Percentiles rank a stretch among this genome's conserved stretches.
phyloP scores from a whole-genome alignment of 2,888 invertebrate species.

The Drosophila recens region DNA sequence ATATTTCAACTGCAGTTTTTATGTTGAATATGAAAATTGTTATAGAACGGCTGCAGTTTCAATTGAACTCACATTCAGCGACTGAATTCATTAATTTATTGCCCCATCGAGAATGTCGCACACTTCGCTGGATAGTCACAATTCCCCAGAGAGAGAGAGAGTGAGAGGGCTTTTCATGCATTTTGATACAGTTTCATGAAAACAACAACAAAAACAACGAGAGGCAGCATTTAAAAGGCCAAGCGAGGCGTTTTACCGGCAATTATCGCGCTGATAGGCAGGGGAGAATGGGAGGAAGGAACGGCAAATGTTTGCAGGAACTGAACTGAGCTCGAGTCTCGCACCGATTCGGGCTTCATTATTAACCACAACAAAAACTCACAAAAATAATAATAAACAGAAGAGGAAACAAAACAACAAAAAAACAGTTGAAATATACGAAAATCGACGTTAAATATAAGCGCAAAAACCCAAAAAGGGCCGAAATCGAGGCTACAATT shows the following conservation, averaged over 20 bases:
- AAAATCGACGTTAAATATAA: slow-evolving; percentile 46
- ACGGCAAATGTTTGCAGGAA: slow-evolving; percentile 19
- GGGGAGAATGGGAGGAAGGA: slow-evolving; percentile 1
- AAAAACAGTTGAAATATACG: slow-evolving; percentile 19
- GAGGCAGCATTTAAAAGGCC: slow-evolving; percentile 75
- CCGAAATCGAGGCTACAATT: slow-evolving; percentile 33
- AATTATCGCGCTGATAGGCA: slow-evolving; percentile 74
- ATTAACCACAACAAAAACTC: slow-evolving; percentile 64
- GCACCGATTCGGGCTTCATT: slow-evolving; percentile 67
- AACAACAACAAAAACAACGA: slow-evolving; percentile 44
- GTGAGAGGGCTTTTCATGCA: slow-evolving; percentile 5
- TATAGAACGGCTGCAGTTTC: background rate
- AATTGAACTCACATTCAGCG: background rate
- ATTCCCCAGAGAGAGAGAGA: slow-evolving; percentile 18
- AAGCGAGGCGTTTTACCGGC: slow-evolving; percentile 82
- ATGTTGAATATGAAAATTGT: background rate
- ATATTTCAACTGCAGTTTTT: background rate
- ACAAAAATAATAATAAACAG: slow-evolving; percentile 22
- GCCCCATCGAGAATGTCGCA: slow-evolving; percentile 1
- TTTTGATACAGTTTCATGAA: slow-evolving; percentile 55
- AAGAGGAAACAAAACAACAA: slow-evolving; percentile 27
- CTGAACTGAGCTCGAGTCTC: slow-evolving; percentile 41
- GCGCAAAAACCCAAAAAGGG: slow-evolving; percentile 45
- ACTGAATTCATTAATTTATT: slow-evolving; percentile 5
- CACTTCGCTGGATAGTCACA: slow-evolving; percentile 6